Percentiles rank a stretch among this genome's conserved stretches.
Evolutionary conservation across 2,113 vertebrate genomes (phyloP).

Genomic region (Buteo buteo): DNA sequence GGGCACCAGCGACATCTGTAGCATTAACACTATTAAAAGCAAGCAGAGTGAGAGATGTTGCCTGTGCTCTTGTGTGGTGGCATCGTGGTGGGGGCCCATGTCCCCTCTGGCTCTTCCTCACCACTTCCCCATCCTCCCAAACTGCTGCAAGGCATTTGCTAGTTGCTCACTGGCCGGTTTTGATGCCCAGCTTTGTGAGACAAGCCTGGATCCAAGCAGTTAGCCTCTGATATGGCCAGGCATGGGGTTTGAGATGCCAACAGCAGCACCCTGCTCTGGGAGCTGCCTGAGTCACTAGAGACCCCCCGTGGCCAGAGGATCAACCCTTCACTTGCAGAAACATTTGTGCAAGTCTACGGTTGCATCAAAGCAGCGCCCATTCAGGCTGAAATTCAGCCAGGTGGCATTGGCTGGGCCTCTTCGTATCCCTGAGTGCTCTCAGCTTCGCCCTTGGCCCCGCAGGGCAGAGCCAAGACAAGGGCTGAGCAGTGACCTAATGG

Average conservation of each 20-base stretch:
- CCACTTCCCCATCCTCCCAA: not conserved
- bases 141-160: not conserved
- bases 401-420: not conserved
- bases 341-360: not conserved
- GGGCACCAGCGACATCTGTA: not conserved
- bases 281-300: not conserved
- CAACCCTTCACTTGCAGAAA: constrained; percentile 61
- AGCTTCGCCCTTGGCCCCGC: not conserved
- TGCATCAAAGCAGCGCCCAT: not conserved
- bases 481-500: not conserved
- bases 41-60: not conserved
- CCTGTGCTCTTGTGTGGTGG: not conserved
- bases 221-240: not conserved
- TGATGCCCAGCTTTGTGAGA: not conserved
- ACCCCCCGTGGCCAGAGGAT: accelerated
- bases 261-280: not conserved
- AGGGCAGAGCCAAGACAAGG: not conserved
- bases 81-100: accelerated
- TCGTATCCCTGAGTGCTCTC: accelerated
- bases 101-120: not conserved
- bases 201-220: not conserved
- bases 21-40: constrained; percentile 54
- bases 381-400: not conserved
- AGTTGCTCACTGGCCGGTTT: not conserved
- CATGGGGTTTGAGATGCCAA: not conserved